Base-by-base conservation (phyloP, 2,888 invertebrate species). In the Perizoma flavofasciatum region DNA sequence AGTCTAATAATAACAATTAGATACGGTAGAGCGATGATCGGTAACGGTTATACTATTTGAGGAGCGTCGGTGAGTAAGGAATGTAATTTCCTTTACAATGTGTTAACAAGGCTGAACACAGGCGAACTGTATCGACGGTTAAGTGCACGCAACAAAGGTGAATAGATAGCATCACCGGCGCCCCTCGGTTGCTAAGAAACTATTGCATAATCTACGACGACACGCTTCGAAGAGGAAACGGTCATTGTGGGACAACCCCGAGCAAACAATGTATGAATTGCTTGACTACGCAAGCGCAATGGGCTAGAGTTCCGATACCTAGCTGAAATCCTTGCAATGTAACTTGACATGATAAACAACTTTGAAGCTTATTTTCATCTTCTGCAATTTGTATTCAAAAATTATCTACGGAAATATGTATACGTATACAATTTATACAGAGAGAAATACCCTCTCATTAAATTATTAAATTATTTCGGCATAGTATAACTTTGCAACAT, bases 21-120 rank as follows among this genome's bases (percentile, higher is more conserved):
- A 83, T 77, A 84, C 79, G 88, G 77, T 79, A 81, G 77, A 83
- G 76, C 75, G 85, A 83, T 83, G 86, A 85, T 88, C 85, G 85
- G 88, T 88, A 89, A 85, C 87, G 85, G 85, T 88, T 86, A 83
- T 80, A 77, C 77, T 81, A 81, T 83, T 85, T 80, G 84, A 81
- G 78, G 81, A 79, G 78, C 78, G 82, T 81, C 78, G 81, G 82
- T 85, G 83, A 79, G 82, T 85, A 83, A 88, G 87, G 86, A 89
- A 89, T 84, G 88, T 90, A 89, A 89, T 91, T 91, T 90, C 88
- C 89, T 88, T 83, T 86, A 90, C 88, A 86, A 88, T 85, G 89
- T 91, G 91, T 89, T 91, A 92, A 91, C 91, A 91, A 91, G 90
- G 81, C 78, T 80, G 80, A 81, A 81, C 78, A 82, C 76, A 77